phyloP scores from a whole-genome alignment of 2,113 vertebrate species.

The Percina caprodes region DNA sequence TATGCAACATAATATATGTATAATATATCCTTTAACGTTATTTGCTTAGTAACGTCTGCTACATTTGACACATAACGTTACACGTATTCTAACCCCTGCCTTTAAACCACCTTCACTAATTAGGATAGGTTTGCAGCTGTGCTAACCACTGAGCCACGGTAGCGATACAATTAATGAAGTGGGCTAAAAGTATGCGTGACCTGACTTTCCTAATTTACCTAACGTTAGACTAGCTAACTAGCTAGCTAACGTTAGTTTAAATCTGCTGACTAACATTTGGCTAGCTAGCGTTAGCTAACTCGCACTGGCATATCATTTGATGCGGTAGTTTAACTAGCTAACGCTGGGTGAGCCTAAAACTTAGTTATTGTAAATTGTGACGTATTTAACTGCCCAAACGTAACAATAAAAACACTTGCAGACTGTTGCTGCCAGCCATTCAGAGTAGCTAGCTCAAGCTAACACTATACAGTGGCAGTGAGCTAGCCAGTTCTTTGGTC shows the following conservation, averaged over 20 bases:
- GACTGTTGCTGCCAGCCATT: neutral
- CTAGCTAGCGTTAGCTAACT: neutral
- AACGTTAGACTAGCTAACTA: too few relatives aligned
- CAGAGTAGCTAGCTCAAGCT: neutral
- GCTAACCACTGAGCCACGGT: too few relatives aligned
- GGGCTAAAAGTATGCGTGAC: neutral
- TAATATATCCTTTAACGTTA: too few relatives aligned
- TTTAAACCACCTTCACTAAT: too few relatives aligned
- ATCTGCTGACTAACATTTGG: neutral
- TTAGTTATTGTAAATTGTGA: too few relatives aligned
- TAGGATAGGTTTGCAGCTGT: too few relatives aligned
- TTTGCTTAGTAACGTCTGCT: too few relatives aligned
- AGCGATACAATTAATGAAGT: neutral
- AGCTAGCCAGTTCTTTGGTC: neutral
- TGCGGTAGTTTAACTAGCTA: neutral
- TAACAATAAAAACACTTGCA: too few relatives aligned
- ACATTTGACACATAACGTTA: too few relatives aligned
- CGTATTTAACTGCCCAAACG: neutral
- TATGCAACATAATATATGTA: neutral
- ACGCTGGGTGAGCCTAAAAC: neutral
- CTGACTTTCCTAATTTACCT: accelerated
- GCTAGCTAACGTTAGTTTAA: too few relatives aligned
- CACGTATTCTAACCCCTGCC: too few relatives aligned
- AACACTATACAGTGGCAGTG: neutral
- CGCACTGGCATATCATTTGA: neutral